These are phyloP conservation scores for Crotophaga sulcirostris DNA, from an alignment of 2,113 vertebrate species.

Conservation along the genomic window DNA sequence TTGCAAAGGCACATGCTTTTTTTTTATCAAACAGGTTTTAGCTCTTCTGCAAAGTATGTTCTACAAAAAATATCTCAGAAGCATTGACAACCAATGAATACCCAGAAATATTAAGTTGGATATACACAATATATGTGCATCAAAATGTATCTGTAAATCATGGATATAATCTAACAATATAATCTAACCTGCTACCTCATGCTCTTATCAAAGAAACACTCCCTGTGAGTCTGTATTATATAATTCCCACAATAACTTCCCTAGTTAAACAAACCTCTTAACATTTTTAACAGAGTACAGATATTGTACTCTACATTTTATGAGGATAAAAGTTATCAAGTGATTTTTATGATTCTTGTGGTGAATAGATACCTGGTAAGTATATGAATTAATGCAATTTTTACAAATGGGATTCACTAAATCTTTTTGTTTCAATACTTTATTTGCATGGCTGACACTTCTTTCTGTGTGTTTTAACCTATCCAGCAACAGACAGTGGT, in stretches of 20 bases:
- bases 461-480: neutral
- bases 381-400: neutral
- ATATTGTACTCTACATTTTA: neutral
- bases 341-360: neutral
- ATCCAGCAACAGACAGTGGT: neutral
- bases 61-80: neutral
- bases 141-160: neutral
- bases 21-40: neutral
- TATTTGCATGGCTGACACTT: neutral
- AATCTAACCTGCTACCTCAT: neutral
- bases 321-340: neutral
- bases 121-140: neutral
- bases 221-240: neutral
- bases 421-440: neutral
- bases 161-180: neutral
- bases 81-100: neutral
- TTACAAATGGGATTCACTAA: neutral
- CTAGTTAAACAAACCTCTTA: neutral
- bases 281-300: neutral
- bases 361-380: neutral
- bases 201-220: neutral
- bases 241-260: neutral
- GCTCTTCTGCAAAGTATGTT: neutral
- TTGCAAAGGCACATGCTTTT: neutral
- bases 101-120: neutral